Percentiles rank a stretch among this genome's conserved stretches.
These are phyloP conservation scores for Dermatemys mawii DNA, from an alignment of 2,113 vertebrate genomes.

Conservation along the genomic window DNA sequence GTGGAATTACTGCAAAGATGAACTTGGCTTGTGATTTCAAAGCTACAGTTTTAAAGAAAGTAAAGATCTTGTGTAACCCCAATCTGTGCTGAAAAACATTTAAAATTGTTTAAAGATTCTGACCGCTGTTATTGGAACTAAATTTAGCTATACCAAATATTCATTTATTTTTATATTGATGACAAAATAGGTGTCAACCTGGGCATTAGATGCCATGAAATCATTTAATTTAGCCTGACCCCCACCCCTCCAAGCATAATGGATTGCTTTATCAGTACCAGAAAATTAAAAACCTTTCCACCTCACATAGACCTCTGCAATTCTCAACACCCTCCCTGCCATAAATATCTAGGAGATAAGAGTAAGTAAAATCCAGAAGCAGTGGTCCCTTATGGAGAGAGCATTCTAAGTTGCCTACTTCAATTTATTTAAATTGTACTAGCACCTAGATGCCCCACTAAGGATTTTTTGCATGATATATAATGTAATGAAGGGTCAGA, in stretches of 20 bases:
- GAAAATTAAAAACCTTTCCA: neutral
- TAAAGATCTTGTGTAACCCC: neutral
- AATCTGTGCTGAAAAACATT: neutral
- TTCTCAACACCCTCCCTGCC: neutral
- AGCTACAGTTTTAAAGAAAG: neutral
- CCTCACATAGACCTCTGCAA: neutral
- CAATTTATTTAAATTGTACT: neutral
- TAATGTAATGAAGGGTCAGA: neutral
- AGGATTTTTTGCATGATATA: neutral
- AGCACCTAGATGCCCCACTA: neutral
- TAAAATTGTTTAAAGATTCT: neutral
- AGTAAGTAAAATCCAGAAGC: neutral
- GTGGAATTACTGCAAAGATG: neutral
- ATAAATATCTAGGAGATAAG: neutral
- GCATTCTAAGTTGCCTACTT: neutral
- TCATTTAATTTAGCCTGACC: neutral
- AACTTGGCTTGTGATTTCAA: neutral
- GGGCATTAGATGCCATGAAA: neutral
- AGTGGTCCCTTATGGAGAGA: neutral
- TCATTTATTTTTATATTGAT: neutral
- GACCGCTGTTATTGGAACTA: neutral
- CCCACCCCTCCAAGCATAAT: neutral
- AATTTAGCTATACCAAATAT: neutral
- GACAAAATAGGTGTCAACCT: neutral
- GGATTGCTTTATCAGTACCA: neutral